A percentile compares a stretch with the other conserved stretches of the same genome.
phyloP scores from a whole-genome alignment of 1,140 invertebrate genomes.

The Brachionus asplanchnoidis region DNA sequence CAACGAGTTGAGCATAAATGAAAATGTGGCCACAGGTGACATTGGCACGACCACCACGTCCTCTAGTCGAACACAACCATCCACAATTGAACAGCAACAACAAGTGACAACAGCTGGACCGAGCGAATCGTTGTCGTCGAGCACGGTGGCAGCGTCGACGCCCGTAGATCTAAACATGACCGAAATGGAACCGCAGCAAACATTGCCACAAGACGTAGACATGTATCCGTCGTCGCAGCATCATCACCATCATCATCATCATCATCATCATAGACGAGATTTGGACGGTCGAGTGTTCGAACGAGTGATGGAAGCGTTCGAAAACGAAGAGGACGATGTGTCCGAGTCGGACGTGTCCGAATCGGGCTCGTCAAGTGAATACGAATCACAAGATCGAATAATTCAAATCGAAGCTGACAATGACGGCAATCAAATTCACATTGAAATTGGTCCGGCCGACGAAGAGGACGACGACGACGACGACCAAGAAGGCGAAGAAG shows the following conservation, averaged over 20 bases:
- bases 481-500: conserved; percentile 61
- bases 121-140: neutral
- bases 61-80: no score
- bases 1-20: neutral
- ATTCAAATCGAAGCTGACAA: conserved; percentile 37
- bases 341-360: neutral
- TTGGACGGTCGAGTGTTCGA: conserved; percentile 22
- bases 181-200: conserved; percentile 40
- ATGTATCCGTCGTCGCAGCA: neutral
- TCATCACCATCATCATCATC: neutral
- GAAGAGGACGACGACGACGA: conserved; percentile 43
- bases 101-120: neutral
- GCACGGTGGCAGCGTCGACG: neutral
- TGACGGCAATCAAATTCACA: conserved; percentile 35
- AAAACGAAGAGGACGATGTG: conserved; percentile 10
- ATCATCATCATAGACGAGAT: conserved; percentile 19
- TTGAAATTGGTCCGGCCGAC: conserved; percentile 31
- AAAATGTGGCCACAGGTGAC: neutral
- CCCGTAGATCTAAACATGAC: conserved; percentile 22
- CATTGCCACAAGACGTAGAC: conserved; percentile 39
- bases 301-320: conserved; percentile 30
- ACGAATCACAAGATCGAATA: conserved; percentile 33
- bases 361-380: neutral
- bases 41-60: no score
- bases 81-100: neutral